A percentile compares a stretch with the other conserved stretches of the same genome.
Conservation (phyloP, 2,888 invertebrate species). For the Drosophila meridionalis region DNA sequence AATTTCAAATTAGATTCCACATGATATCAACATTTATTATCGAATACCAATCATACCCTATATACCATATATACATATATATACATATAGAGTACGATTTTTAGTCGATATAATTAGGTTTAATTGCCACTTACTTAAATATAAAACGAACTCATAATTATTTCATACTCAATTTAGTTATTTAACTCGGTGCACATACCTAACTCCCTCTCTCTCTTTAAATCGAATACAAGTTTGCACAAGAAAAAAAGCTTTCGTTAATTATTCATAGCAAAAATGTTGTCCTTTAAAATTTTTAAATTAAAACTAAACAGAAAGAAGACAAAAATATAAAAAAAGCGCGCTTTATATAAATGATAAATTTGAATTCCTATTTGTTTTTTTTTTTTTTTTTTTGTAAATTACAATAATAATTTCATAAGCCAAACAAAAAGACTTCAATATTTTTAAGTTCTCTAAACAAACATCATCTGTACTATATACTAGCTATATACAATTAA, state of each 20-base stretch:
- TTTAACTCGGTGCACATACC: slow-evolving; percentile 39
- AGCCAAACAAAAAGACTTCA: not conserved
- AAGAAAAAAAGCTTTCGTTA: slow-evolving; percentile 48
- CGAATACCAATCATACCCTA: slow-evolving; percentile 16
- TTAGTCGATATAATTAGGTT: slow-evolving; percentile 37
- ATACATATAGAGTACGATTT: slow-evolving; percentile 11
- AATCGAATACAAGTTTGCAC: slow-evolving; percentile 30
- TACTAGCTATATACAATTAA: slow-evolving; percentile 2
- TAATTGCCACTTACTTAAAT: slow-evolving; percentile 38
- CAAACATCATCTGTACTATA: slow-evolving; percentile 15
- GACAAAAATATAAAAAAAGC: not conserved
- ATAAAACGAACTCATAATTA: slow-evolving; percentile 35
- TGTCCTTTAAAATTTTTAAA: slow-evolving; percentile 36
- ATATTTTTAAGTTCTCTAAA: not conserved
- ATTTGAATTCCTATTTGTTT: not conserved
- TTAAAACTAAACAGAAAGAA: slow-evolving; percentile 4
- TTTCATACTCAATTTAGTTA: slow-evolving; percentile 30
- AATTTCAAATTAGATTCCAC: slow-evolving; percentile 61
- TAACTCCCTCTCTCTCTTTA: slow-evolving; percentile 4
- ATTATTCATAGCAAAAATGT: slow-evolving; percentile 49
- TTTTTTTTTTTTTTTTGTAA: not conserved
- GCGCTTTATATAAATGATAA: slow-evolving; percentile 7
- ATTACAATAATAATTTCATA: not conserved
- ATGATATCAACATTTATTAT: slow-evolving; percentile 45
- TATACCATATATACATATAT: slow-evolving; percentile 11